phyloP scores from a whole-genome alignment of 2,888 invertebrate species.

The Pherbina coryleti region DNA sequence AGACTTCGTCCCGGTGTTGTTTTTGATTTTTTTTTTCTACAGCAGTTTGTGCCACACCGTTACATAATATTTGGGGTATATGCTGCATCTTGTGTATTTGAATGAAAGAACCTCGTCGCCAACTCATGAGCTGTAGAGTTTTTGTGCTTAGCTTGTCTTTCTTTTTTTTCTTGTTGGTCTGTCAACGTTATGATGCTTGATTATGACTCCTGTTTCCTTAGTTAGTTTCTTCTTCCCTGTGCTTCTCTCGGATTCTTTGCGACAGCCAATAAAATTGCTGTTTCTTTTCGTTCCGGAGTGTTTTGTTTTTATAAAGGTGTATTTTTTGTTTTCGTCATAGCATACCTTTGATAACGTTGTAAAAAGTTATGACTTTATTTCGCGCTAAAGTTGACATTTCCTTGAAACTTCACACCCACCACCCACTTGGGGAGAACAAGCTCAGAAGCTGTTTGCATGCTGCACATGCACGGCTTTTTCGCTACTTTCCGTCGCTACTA shows the following conservation, averaged over 20 bases:
- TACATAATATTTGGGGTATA: too few relatives aligned
- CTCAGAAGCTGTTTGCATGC: slow-evolving; percentile 31
- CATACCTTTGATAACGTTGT: background rate
- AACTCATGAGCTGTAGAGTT: background rate
- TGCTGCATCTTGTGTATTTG: too few relatives aligned
- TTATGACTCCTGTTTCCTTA: slow-evolving; percentile 22
- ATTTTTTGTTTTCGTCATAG: background rate
- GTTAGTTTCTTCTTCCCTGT: background rate
- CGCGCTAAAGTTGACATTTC: slow-evolving; percentile 25
- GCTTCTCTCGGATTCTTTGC: background rate
- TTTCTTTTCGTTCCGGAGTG: background rate
- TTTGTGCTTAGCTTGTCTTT: background rate
- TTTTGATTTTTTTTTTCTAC: too few relatives aligned
- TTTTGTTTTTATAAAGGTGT: background rate
- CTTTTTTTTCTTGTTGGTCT: background rate
- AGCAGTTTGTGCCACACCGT: too few relatives aligned
- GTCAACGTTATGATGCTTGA: slow-evolving; percentile 25
- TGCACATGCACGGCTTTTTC: background rate
- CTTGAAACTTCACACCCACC: background rate
- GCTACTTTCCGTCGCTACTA: background rate
- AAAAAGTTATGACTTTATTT: slow-evolving; percentile 34
- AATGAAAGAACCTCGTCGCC: too few relatives aligned
- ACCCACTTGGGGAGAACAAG: slow-evolving; percentile 1
- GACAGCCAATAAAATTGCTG: slow-evolving; percentile 2
- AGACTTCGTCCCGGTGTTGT: too few relatives aligned